These are phyloP conservation scores for Aplocera efformata DNA, from an alignment of 2,888 invertebrate species.

Conservation along the genomic window DNA sequence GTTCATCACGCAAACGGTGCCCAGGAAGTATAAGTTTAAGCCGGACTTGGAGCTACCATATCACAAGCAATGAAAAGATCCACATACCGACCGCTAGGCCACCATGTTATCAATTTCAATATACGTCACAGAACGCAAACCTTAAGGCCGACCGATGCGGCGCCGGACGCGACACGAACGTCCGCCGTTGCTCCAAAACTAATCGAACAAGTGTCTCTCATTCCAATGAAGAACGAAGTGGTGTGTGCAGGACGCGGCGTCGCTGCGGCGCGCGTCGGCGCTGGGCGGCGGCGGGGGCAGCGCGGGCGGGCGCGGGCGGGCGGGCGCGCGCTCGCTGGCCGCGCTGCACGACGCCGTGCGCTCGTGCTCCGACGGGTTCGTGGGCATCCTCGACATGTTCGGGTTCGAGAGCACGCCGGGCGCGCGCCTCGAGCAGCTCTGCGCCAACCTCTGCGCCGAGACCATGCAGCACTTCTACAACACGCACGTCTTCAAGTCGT, in stretches of 20 bases:
- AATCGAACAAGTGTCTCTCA: too few species aligned
- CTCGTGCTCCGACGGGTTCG: slow-evolving; percentile 90
- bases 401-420: slow-evolving; percentile 96
- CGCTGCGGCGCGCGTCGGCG: slow-evolving; percentile 92
- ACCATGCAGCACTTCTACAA: slow-evolving; percentile 99
- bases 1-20: too few species aligned
- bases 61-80: too few species aligned
- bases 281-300: slow-evolving; percentile 85
- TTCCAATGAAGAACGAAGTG: too few species aligned
- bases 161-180: too few species aligned
- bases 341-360: slow-evolving; percentile 81
- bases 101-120: too few species aligned
- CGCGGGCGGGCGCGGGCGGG: slow-evolving; percentile 84
- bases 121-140: too few species aligned
- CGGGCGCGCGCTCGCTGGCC: slow-evolving; percentile 94
- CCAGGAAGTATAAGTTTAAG: too few species aligned
- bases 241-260: slow-evolving; percentile 83
- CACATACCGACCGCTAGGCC: too few species aligned
- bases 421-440: slow-evolving; percentile 94
- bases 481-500: slow-evolving; percentile 96
- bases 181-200: too few species aligned
- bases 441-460: slow-evolving; percentile 97
- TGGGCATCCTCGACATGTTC: slow-evolving; percentile 97
- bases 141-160: too few species aligned
- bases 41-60: too few species aligned